A percentile compares a stretch with the other conserved stretches of the same genome.
These are phyloP conservation scores for Galaxea fascicularis DNA, from an alignment of 92 coral and sea anemone genomes.

Conservation along the genomic window DNA sequence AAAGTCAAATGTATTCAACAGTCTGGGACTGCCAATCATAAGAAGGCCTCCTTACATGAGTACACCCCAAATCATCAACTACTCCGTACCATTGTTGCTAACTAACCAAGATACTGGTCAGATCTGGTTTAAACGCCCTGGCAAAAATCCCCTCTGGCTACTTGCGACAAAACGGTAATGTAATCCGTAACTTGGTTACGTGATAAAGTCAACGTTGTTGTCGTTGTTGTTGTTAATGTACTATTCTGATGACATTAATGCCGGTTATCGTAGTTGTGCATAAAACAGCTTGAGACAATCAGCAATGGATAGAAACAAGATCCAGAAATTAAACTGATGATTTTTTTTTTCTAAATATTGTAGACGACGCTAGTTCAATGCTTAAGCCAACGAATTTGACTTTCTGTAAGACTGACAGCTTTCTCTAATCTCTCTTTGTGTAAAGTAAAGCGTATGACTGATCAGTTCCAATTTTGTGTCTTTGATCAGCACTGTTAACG, in stretches of 20 bases:
- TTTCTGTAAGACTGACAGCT: too few species aligned
- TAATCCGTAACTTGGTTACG: not conserved
- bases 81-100: slow-evolving; percentile 79
- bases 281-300: too few species aligned
- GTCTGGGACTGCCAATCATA: slow-evolving; percentile 78
- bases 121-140: slow-evolving; percentile 74
- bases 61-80: slow-evolving; percentile 74
- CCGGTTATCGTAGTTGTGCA: too few species aligned
- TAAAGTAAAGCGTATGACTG: too few species aligned
- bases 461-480: not conserved
- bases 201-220: too few species aligned
- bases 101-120: slow-evolving; percentile 77
- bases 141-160: slow-evolving; percentile 51
- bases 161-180: slow-evolving; percentile 73
- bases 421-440: too few species aligned
- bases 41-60: slow-evolving; percentile 90
- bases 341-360: too few species aligned
- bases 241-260: not conserved
- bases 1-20: slow-evolving; percentile 70
- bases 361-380: too few species aligned
- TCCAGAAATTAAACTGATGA: too few species aligned
- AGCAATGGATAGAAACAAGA: too few species aligned
- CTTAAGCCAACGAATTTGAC: too few species aligned
- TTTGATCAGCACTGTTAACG: slow-evolving; percentile 47
- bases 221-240: too few species aligned